Conservation (phyloP, 64 coral and sea anemone species). For the Montipora efflorescens region DNA sequence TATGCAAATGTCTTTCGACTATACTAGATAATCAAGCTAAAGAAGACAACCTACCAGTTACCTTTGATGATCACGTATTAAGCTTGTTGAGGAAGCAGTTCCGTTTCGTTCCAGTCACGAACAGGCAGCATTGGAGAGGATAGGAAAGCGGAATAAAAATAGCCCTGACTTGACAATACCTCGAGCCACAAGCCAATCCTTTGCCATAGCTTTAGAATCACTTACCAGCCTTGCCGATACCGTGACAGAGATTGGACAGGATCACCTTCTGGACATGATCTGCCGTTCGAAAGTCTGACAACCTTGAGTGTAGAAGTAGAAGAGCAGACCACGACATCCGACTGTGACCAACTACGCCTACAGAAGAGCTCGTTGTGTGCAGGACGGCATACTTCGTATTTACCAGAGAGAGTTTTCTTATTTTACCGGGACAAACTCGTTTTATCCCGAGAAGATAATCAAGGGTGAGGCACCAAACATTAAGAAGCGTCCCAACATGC, state of each 20-base stretch:
- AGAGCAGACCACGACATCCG: conserved; percentile 76
- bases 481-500: background rate
- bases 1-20: conserved; percentile 64
- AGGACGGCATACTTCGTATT: conserved; percentile 32
- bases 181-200: conserved; percentile 28
- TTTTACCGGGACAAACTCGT: conserved; percentile 53
- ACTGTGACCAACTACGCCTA: conserved; percentile 54
- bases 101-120: conserved; percentile 57
- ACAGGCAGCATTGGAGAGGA: conserved; percentile 36
- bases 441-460: conserved; percentile 67
- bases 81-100: conserved; percentile 27
- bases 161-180: conserved; percentile 56
- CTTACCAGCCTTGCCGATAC: conserved; percentile 60
- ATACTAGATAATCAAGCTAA: conserved; percentile 45
- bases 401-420: conserved; percentile 52
- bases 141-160: conserved; percentile 55
- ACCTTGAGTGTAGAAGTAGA: conserved; percentile 69
- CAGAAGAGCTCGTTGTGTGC: conserved; percentile 10
- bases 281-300: conserved; percentile 52
- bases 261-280: conserved; percentile 45
- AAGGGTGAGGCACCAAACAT: conserved; percentile 34
- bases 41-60: conserved; percentile 43
- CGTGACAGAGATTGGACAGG: conserved; percentile 48
- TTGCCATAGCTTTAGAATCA: conserved; percentile 55
- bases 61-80: conserved; percentile 69